Evolutionary conservation across 2,113 vertebrate species (phyloP).

Genomic region (Sterrhoptilus dennistouni): DNA sequence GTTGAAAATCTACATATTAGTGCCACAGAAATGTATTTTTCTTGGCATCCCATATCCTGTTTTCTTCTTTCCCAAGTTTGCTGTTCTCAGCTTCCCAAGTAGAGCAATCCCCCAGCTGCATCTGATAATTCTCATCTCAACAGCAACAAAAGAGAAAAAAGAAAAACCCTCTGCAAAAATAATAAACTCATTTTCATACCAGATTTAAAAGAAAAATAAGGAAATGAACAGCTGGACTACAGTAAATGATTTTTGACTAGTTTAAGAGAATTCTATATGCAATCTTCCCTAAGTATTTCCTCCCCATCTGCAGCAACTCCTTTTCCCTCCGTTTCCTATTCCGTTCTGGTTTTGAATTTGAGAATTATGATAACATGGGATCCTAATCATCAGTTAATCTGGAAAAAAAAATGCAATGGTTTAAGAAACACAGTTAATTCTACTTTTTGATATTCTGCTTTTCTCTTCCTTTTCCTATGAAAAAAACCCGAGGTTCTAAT

Average conservation of each 20-base stretch:
- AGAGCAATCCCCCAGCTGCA: constrained; percentile 56
- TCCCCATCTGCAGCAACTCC: constrained; percentile 53
- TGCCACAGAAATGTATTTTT: background rate
- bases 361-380: background rate
- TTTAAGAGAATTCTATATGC: constrained; percentile 41
- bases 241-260: constrained; percentile 39
- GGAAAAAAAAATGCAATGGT: background rate
- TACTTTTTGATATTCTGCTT: background rate
- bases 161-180: constrained; percentile 36
- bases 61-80: constrained; percentile 39
- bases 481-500: background rate
- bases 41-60: constrained; percentile 21
- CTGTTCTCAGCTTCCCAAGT: constrained; percentile 46
- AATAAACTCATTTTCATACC: constrained; percentile 38
- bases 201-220: constrained; percentile 48
- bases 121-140: constrained; percentile 27
- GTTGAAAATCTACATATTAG: constrained; percentile 28
- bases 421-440: background rate
- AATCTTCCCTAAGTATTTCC: constrained; percentile 60
- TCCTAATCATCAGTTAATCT: constrained; percentile 21
- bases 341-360: background rate
- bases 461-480: background rate
- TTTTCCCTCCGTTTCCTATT: background rate
- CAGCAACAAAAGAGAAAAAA: background rate
- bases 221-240: constrained; percentile 61